Evolutionary conservation across 2,797 vertebrate genomes (phyloP), one percentile per base, ranked within the genome.

Genomic region (Spinibarbus caldwelli): DNA sequence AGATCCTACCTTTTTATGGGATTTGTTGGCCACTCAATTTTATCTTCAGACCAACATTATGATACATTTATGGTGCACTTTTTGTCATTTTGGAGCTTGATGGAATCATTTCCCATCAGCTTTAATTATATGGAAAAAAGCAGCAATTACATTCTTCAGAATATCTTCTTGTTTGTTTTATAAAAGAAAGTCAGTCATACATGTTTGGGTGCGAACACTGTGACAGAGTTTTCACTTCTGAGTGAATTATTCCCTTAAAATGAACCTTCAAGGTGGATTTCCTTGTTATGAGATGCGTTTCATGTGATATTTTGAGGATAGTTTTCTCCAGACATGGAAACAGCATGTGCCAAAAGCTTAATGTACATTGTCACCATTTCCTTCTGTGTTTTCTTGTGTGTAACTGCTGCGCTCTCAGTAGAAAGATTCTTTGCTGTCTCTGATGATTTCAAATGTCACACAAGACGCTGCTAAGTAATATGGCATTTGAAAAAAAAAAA

Each of bases 381-480:
- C 57, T 62, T n/a, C 36, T 82, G 72, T 78, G 72, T 71, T 52
- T 70, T 85, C 19, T 59, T 47, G 66, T 84, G 59, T 38, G 72
- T 86, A 82, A 86, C 70, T 45, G 71, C 84, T 59, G 38, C 7
- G 62, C 75, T 71, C 54, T 57, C 66, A 83, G 83, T 68, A 67
- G 82, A 86, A 82, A 64, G 49, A 64, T 70, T 78, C 78, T 76
- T 70, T 43, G 26, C 38, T 88, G 78, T 68, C 68, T 78, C 83
- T 21, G 47, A 80, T 36, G 36, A 84, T 73, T 80, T 84, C 43
- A 87, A 89, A 91, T 87, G 84, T 88, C 83, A 86, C 82, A 82
- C 45, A 47, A 82, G 59, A 87, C 84, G 86, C 86, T 90, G 88
- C 88, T 90, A 91, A 89, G 87, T 88, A 82, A 67, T 38, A 82